Conservation (phyloP, 2,797 vertebrate species). For the Xenopus petersii region DNA sequence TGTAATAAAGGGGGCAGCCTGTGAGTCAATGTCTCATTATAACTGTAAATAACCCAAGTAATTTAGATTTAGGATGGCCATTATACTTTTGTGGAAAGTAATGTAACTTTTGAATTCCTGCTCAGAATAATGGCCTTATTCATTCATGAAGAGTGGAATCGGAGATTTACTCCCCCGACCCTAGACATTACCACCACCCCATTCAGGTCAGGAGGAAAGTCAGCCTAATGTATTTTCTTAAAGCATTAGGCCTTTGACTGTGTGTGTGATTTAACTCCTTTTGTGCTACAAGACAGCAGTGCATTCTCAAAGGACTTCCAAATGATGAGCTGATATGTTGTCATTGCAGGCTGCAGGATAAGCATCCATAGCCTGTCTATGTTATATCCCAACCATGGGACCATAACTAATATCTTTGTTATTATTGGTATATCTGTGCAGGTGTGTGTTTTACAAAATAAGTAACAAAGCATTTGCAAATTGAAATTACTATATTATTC, state of each 20-base stretch:
- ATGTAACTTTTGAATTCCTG: constrained; percentile 8
- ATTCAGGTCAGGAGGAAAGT: constrained; percentile 8
- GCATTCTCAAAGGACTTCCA: not conserved
- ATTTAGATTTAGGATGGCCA: not conserved
- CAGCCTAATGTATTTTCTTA: constrained; percentile 1
- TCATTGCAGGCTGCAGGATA: too few species aligned
- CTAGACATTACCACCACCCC: not conserved
- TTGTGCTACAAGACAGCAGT: not conserved
- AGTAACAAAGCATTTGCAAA: too few species aligned
- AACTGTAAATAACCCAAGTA: too few species aligned
- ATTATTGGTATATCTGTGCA: too few species aligned
- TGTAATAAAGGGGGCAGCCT: too few species aligned
- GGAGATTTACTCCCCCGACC: constrained; percentile 13
- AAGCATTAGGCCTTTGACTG: not conserved
- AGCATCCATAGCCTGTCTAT: too few species aligned
- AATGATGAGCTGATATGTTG: too few species aligned
- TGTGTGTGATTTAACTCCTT: constrained; percentile 4
- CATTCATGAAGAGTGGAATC: constrained; percentile 7
- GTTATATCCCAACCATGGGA: too few species aligned
- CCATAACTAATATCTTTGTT: too few species aligned
- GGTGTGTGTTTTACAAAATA: too few species aligned
- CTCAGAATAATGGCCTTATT: constrained; percentile 27
- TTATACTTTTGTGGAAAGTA: constrained; percentile 1
- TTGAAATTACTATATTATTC: too few species aligned
- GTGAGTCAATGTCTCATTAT: too few species aligned